Conservation (phyloP, 1,140 invertebrate genomes). For the Delia radicum region DNA sequence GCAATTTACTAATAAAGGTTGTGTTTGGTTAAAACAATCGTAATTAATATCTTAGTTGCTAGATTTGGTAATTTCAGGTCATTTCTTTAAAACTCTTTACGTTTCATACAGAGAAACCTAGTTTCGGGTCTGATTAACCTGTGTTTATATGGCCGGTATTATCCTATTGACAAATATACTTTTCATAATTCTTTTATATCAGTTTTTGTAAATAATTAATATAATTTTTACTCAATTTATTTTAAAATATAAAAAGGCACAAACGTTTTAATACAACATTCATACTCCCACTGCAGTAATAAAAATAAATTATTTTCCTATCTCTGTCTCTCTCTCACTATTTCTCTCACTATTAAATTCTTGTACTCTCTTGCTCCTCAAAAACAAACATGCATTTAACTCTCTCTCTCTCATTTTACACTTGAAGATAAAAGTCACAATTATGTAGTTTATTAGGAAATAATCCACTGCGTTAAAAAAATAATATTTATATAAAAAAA, state of each 20-base stretch:
- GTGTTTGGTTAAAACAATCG: no score
- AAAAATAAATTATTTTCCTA: not conserved
- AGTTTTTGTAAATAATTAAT: slow-evolving; percentile 10
- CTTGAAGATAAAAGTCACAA: slow-evolving; percentile 4
- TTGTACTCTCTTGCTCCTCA: slow-evolving; percentile 13
- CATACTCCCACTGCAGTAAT: not conserved
- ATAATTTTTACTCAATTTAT: not conserved
- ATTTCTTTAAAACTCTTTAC: no score
- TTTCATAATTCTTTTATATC: not conserved
- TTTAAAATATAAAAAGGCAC: slow-evolving; percentile 5
- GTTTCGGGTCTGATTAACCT: no score
- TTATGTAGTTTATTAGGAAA: slow-evolving; percentile 1
- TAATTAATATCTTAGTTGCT: no score
- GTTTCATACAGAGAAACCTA: no score
- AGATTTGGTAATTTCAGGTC: no score
- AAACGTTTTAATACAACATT: slow-evolving; percentile 5
- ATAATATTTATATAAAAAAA: no score
- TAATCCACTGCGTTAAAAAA: slow-evolving; percentile 22
- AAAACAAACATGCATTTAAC: not conserved
- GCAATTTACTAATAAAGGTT: no score
- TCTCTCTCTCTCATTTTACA: not conserved
- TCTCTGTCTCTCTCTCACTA: slow-evolving; percentile 3
- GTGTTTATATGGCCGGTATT: not conserved
- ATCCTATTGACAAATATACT: not conserved
- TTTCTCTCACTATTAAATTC: not conserved